Conservation (phyloP, 2,113 vertebrate genomes). For the Etheostoma spectabile region DNA sequence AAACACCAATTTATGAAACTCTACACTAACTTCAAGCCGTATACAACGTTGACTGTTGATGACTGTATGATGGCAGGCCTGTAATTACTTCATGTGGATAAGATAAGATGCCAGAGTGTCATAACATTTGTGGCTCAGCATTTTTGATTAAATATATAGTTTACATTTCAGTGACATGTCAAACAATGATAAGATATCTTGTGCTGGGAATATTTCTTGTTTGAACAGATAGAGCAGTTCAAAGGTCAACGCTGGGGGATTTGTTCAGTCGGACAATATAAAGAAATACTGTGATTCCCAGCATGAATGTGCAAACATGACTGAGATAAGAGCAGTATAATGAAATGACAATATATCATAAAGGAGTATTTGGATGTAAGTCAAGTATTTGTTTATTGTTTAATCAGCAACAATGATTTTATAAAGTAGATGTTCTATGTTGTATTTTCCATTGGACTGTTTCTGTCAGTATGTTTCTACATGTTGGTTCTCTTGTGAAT, state of each 20-base stretch:
- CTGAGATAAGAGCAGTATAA: neutral
- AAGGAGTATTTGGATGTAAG: neutral
- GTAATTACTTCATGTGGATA: slow-evolving; percentile 22
- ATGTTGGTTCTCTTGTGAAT: neutral
- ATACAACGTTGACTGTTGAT: neutral
- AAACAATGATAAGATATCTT: slow-evolving; percentile 2
- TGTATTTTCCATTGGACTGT: neutral
- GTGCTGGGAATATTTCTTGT: neutral
- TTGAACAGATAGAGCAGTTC: neutral
- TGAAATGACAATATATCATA: neutral
- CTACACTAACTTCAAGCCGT: neutral
- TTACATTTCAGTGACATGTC: slow-evolving; percentile 5
- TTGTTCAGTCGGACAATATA: neutral
- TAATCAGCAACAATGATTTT: neutral
- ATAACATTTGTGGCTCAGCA: slow-evolving; percentile 19
- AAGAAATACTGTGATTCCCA: slow-evolving; percentile 9
- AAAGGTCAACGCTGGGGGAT: neutral
- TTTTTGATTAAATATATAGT: neutral
- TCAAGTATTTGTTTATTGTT: neutral
- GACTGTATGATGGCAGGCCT: neutral
- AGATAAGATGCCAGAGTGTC: neutral
- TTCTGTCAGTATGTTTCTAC: neutral
- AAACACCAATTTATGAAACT: too few species aligned
- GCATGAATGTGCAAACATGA: neutral
- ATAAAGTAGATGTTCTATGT: neutral